Percentiles rank a stretch among this genome's conserved stretches.
These are phyloP conservation scores for Pseudocheirus occidentalis DNA, from an alignment of 2,797 vertebrate genomes.

Conservation along the genomic window DNA sequence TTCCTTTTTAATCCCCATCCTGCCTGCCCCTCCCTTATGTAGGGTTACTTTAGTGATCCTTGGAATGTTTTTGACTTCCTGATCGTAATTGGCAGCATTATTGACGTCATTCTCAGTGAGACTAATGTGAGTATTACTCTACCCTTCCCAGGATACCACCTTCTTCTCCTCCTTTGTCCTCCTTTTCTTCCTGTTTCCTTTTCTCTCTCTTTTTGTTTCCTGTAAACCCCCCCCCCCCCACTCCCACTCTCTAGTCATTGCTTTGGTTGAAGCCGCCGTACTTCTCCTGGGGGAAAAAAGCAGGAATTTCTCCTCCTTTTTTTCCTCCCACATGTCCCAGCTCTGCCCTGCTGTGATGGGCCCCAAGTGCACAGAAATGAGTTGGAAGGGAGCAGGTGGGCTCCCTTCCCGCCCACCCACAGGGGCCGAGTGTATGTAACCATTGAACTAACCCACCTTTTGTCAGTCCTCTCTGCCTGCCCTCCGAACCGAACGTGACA, in stretches of 20 bases:
- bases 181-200: constrained; percentile 79
- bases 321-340: constrained; percentile 81
- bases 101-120: constrained; percentile 99
- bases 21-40: constrained; percentile 95
- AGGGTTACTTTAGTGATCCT: constrained; percentile 99
- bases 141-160: constrained; percentile 86
- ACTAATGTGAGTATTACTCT: constrained; percentile 98
- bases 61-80: constrained; percentile 99
- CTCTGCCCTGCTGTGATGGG: constrained; percentile 78
- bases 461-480: constrained; percentile 83
- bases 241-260: constrained; percentile 83
- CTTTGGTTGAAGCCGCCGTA: constrained; percentile 87
- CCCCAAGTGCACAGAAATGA: constrained; percentile 82
- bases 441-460: constrained; percentile 87
- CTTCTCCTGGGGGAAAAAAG: constrained; percentile 85
- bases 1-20: constrained; percentile 91
- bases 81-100: constrained; percentile 99
- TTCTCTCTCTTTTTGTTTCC: constrained; percentile 75
- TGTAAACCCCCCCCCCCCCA: constrained; percentile 58
- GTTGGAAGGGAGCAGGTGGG: constrained; percentile 75
- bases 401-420: constrained; percentile 77
- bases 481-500: constrained; percentile 78
- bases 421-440: constrained; percentile 81
- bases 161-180: constrained; percentile 79
- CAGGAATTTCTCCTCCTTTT: constrained; percentile 84